Percentiles rank a stretch among this genome's conserved stretches.
phyloP scores from a whole-genome alignment of 2,888 invertebrate genomes.

The Drosophila merina region DNA sequence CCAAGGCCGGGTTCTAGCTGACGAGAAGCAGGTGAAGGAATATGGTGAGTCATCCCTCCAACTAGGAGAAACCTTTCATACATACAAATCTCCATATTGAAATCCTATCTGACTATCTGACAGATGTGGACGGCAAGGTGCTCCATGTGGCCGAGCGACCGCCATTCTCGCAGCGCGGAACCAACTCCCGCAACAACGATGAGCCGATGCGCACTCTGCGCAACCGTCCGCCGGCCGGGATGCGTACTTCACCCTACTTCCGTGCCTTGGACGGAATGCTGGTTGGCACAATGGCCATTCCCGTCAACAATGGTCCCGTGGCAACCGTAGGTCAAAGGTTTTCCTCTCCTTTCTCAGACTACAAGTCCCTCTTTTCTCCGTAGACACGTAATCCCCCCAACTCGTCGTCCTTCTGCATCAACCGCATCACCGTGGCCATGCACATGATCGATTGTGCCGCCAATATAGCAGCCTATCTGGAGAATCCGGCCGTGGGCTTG shows the following conservation, averaged over 20 bases:
- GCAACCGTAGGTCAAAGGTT: constrained; percentile 41
- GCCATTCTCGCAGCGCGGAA: constrained; percentile 87
- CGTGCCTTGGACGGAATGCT: constrained; percentile 83
- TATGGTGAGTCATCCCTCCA: constrained; percentile 87
- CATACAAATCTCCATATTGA: neutral
- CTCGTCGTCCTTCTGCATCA: constrained; percentile 84
- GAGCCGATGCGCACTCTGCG: constrained; percentile 81
- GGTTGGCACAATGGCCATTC: constrained; percentile 84
- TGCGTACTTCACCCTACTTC: constrained; percentile 82
- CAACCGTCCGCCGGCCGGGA: constrained; percentile 71
- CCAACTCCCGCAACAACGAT: constrained; percentile 68
- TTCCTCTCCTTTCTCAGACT: no score
- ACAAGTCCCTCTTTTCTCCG: neutral
- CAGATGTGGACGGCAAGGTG: constrained; percentile 95
- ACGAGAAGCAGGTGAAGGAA: constrained; percentile 93
- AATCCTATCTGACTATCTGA: neutral
- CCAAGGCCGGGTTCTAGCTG: constrained; percentile 95
- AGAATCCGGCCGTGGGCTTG: constrained; percentile 83
- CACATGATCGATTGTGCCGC: constrained; percentile 84
- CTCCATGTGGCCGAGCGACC: constrained; percentile 95
- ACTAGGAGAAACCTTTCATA: neutral
- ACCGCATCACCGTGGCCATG: constrained; percentile 84
- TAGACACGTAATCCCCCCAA: constrained; percentile 75
- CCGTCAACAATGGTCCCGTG: constrained; percentile 74
- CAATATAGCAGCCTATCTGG: constrained; percentile 83